phyloP scores from a whole-genome alignment of 2,888 invertebrate genomes.

The Drosophila pegasa region DNA sequence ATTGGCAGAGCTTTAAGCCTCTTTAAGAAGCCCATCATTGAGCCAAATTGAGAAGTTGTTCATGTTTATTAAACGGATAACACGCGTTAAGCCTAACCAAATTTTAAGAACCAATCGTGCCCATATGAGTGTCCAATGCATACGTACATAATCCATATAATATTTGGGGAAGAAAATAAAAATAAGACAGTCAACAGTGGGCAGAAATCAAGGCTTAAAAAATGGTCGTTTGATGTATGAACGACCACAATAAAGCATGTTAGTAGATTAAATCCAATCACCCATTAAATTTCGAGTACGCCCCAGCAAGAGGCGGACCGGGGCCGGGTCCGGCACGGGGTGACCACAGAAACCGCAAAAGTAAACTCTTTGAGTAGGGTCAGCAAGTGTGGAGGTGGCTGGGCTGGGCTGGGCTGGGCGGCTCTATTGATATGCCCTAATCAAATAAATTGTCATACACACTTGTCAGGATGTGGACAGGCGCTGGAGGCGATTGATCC shows the following conservation, averaged over 20 bases:
- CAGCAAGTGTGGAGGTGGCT: neutral
- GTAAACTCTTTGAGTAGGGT: conserved; percentile 46
- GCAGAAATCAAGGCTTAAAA: neutral
- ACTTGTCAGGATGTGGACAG: conserved; percentile 1
- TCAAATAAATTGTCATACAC: conserved; percentile 62
- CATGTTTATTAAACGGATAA: neutral
- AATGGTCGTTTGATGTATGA: conserved; percentile 1
- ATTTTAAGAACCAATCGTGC: conserved; percentile 5
- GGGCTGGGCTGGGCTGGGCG: too few species aligned
- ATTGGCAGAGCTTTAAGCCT: neutral
- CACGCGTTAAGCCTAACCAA: neutral
- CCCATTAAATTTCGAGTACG: conserved; percentile 63
- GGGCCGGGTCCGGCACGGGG: too few species aligned
- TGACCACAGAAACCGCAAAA: conserved; percentile 58
- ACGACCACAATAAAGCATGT: conserved; percentile 66
- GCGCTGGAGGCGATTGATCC: conserved; percentile 12
- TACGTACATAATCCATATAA: neutral
- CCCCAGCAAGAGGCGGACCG: neutral
- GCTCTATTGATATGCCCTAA: conserved; percentile 48
- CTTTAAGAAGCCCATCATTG: neutral
- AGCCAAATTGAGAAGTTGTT: neutral
- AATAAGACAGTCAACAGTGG: neutral
- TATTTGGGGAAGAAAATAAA: neutral
- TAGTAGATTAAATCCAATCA: conserved; percentile 69
- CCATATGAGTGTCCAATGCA: neutral